Evolutionary conservation across 2,888 invertebrate genomes (phyloP).

Genomic region (Mellilla xanthometata): DNA sequence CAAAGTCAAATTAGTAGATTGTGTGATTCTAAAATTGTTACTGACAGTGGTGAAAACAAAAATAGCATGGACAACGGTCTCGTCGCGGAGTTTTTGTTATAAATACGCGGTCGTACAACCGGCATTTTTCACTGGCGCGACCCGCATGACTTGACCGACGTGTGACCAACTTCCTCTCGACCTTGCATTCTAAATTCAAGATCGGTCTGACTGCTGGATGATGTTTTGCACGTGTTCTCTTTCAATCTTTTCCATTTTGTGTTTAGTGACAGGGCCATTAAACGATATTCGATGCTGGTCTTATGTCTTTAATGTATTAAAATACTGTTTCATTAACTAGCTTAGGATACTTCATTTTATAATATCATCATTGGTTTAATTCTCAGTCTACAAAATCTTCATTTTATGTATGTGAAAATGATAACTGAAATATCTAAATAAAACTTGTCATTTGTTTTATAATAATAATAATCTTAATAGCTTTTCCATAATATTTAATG

Average conservation of each 20-base stretch:
- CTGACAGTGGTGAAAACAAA: constrained; percentile 41
- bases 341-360: no score
- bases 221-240: constrained; percentile 41
- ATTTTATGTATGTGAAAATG: no score
- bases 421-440: no score
- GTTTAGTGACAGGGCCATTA: constrained; percentile 14
- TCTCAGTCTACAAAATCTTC: no score
- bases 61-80: constrained; percentile 50
- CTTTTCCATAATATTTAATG: constrained; percentile 44
- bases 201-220: constrained; percentile 50
- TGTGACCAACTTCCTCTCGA: constrained; percentile 62
- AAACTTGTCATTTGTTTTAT: not conserved
- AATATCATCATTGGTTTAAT: no score
- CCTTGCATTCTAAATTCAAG: constrained; percentile 63
- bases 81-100: constrained; percentile 58
- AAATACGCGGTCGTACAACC: constrained; percentile 63
- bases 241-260: constrained; percentile 20
- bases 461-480: constrained; percentile 44
- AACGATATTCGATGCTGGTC: not conserved
- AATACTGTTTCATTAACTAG: no score
- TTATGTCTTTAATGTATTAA: no score
- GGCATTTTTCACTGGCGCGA: constrained; percentile 53
- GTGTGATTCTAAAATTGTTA: constrained; percentile 34
- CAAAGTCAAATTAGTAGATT: constrained; percentile 28
- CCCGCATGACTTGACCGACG: constrained; percentile 27